These are phyloP conservation scores for Caenorhabditis angaria DNA, from an alignment of 2,888 invertebrate species.

Conservation along the genomic window DNA sequence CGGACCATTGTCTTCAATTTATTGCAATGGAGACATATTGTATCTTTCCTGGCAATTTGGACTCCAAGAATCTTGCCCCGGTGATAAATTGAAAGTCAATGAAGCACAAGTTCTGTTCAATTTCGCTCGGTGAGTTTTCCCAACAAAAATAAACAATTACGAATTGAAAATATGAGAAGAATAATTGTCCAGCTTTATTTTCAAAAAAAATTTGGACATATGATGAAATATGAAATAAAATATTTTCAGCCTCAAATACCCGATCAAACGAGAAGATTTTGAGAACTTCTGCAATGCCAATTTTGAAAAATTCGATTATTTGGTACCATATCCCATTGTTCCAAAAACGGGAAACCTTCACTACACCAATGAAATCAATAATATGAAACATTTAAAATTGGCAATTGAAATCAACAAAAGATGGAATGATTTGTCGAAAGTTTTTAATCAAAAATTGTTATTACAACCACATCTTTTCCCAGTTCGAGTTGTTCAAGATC, in stretches of 20 bases:
- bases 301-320: slow-evolving; percentile 50
- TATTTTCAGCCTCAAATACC: slow-evolving; percentile 45
- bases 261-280: slow-evolving; percentile 46
- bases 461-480: slow-evolving; percentile 78
- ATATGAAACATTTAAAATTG: slow-evolving; percentile 21
- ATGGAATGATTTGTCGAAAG: slow-evolving; percentile 48
- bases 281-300: slow-evolving; percentile 55
- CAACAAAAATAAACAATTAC: no score
- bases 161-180: no score
- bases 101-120: slow-evolving; percentile 47
- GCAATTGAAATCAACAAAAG: slow-evolving; percentile 46
- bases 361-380: neutral
- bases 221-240: no score
- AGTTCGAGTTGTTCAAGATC: slow-evolving; percentile 84
- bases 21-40: slow-evolving; percentile 53
- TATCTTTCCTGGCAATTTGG: slow-evolving; percentile 47
- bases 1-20: slow-evolving; percentile 56
- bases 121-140: slow-evolving; percentile 34
- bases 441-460: slow-evolving; percentile 65
- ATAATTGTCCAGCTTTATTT: no score
- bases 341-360: neutral
- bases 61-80: slow-evolving; percentile 60
- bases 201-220: neutral
- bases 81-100: slow-evolving; percentile 43
- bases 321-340: slow-evolving; percentile 25